phyloP scores from a whole-genome alignment of 2,888 invertebrate genomes.

The Iphiclides podalirius region DNA sequence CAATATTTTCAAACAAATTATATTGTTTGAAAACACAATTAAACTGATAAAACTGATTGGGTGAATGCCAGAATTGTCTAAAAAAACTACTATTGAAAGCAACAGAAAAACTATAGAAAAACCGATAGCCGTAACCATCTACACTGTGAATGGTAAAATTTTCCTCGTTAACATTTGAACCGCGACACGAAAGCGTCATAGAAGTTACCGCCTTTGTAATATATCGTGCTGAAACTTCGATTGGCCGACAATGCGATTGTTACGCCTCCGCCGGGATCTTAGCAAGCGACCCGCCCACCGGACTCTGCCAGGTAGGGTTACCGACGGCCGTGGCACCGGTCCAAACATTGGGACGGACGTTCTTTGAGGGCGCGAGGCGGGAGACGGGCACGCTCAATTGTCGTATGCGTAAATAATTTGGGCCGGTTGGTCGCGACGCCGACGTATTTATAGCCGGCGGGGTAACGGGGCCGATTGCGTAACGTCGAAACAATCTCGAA shows the following conservation, averaged over 20 bases:
- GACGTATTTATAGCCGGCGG: constrained; percentile 10
- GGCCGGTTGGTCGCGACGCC: constrained; percentile 10
- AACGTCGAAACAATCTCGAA: no score
- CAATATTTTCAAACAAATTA: no score
- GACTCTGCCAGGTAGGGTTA: constrained; percentile 28
- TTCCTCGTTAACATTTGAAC: no score
- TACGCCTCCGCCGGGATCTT: constrained; percentile 34
- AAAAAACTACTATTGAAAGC: no score
- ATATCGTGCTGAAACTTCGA: constrained; percentile 23
- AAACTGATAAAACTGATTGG: no score
- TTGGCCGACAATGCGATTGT: constrained; percentile 34
- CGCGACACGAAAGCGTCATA: background rate
- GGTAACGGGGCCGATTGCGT: no score
- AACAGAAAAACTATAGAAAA: no score
- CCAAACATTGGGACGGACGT: constrained; percentile 31
- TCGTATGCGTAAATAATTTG: constrained; percentile 16
- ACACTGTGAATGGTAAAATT: no score
- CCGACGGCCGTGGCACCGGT: constrained; percentile 33
- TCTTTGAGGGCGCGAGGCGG: constrained; percentile 21
- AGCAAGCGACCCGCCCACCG: constrained; percentile 41
- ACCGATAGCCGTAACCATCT: no score
- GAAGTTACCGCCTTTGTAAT: constrained; percentile 14
- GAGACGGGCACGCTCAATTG: no score
- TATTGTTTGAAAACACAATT: no score
- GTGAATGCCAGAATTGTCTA: no score